Evolutionary conservation across 2,888 invertebrate species (phyloP), one percentile per base, ranked within the genome.

Genomic region (Ryuthela nishihirai): DNA sequence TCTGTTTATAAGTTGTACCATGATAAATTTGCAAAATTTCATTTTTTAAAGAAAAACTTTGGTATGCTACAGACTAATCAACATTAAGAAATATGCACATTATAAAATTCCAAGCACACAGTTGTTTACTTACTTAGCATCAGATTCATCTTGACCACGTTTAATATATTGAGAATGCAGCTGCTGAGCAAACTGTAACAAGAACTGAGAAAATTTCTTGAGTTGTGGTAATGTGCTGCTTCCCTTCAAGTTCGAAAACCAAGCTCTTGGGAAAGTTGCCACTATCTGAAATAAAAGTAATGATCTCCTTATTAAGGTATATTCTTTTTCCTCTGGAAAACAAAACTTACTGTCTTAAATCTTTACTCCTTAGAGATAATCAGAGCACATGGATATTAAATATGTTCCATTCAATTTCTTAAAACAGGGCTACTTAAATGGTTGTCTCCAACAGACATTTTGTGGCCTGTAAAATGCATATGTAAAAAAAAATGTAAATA

Each of bases 131-230:
- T 53, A 53, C 44, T 48, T 59, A 34, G 35, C 34, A 32, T 59
- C 59, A 18, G 52, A 47, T 20, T 20, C 39, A 6, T 35, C 10
- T 21, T 42, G 9, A 9, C 44, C 48, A 43, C 34, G 15, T 17
- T 59, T 59, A n/a, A 23, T 23, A n/a, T 34, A 34, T 20, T 25
- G 23, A 7, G 59, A 34, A 36, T 48, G 15, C 18, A 41, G 25
- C 5, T 47, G 23, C 29, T 56, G 56, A 12, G 52, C 47, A 55
- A 34, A 62, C 35, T 56, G 46, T 6, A 54, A n/a, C 9, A 62
- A 20, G n/a, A 43, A 55, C 10, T 32, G 6, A 3, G 52, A 48
- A 44, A 56, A 62, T 18, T 42, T 53, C 26, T 62, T 53, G 10
- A 62, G 29, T n/a, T 46, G 24, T 12, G 55, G 56, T 7, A 56